Evolutionary conservation across 2,888 invertebrate species (phyloP).

Genomic region (Escarpia spicata): DNA sequence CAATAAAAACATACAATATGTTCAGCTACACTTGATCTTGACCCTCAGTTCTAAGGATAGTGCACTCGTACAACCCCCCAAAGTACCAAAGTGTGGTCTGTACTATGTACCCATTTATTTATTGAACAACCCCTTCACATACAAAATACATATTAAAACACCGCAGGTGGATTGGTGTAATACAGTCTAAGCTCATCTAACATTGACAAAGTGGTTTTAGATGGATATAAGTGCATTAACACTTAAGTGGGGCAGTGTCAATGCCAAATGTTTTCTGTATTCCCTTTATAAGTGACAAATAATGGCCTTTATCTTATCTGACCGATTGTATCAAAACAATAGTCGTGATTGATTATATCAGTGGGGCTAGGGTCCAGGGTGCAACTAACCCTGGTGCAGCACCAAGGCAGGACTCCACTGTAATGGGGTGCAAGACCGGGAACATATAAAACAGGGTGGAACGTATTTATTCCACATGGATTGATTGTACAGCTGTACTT

Average conservation of each 20-base stretch:
- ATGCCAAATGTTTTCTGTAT: neutral
- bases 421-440: neutral
- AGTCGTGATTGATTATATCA: slow-evolving; percentile 2
- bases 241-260: neutral
- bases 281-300: neutral
- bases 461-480: neutral
- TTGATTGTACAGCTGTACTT: neutral
- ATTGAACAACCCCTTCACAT: neutral
- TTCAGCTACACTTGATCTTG: neutral
- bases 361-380: neutral
- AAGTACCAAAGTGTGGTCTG: neutral
- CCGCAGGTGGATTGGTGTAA: no score
- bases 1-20: neutral
- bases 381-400: neutral
- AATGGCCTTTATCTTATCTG: neutral
- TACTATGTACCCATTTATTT: neutral
- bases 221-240: neutral
- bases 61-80: neutral
- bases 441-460: neutral
- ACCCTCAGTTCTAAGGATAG: neutral
- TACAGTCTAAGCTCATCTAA: neutral
- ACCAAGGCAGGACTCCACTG: neutral
- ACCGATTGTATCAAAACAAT: neutral
- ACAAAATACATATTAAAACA: neutral
- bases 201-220: neutral